Base-by-base conservation (phyloP, 2,888 invertebrate genomes). In the Lacanobia wlatinum region DNA sequence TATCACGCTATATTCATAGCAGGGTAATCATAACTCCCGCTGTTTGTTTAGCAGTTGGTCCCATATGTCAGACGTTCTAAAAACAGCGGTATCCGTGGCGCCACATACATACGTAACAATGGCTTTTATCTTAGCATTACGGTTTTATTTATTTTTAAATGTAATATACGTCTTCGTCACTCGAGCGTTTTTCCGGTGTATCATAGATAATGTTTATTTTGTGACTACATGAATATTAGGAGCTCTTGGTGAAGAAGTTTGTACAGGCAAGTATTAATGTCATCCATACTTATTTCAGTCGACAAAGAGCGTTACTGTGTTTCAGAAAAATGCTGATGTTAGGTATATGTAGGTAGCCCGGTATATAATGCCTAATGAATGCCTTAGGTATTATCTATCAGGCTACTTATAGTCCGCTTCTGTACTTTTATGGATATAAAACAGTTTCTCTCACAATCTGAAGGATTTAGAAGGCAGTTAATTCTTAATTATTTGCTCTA, bases 61-160 rank as follows among this genome's bases (percentile, higher is more conserved):
- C 1, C 52, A 63, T 52, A 60, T 68, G 81, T 50, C 63, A 55
- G 76, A 60, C 81, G 38, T 4, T 81, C 82, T 78, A 67, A n/a
- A 80, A 63, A 4, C 10, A 69, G 64, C 70, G 40, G n/a, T 38
- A 40, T 56, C 50, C 38, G 48, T 82, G 79, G 82, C 79, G 82
- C 78, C 78, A 53, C 52, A 2, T 46, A 63, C 43, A 53, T 21
- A 55, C 69, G 34, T 34, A 40, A 68, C 78, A 79, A 82, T 79
- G 61, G 60, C n/a, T 50, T 64, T 48, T 53, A 64, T 64, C n/a
- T 67, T 16, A 40, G n/a, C 53, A 40, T 76, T 52, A 50, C 23
- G n/a, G 16, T 64, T 70, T 79, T 70, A 70, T 77, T 70, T 79
- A 79, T 79, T 82, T 79, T 82, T 82, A 82, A 82, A 65, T 48